These are phyloP conservation scores for Mnemiopsis leidyi DNA, from an alignment of 37 sponge, comb jelly and placozoan genomes.

Conservation along the genomic window DNA sequence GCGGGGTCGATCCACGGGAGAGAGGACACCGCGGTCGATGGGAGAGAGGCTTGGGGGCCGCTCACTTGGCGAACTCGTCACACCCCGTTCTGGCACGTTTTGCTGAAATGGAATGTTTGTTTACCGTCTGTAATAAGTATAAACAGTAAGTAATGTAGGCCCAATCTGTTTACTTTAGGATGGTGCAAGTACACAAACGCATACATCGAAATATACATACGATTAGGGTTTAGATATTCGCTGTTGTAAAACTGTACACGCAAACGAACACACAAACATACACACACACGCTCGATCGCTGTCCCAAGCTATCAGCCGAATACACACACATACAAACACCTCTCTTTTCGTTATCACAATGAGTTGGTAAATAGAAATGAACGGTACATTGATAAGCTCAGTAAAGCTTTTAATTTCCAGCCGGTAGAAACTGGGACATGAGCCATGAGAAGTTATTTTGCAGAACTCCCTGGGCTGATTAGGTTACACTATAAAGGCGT, in stretches of 20 bases:
- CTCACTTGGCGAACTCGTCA: constrained; percentile 32
- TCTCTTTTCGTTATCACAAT: not conserved
- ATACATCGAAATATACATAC: too few relatives aligned
- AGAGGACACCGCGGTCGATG: constrained; percentile 14
- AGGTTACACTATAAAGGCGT: constrained; percentile 23
- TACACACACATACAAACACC: not conserved
- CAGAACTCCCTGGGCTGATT: constrained; percentile 23
- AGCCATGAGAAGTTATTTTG: constrained; percentile 43
- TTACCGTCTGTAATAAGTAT: not conserved
- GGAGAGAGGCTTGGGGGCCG: constrained; percentile 33
- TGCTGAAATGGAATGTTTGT: constrained; percentile 26
- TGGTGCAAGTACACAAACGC: not conserved
- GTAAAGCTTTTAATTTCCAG: not conserved
- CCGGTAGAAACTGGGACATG: constrained; percentile 13
- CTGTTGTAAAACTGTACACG: too few relatives aligned
- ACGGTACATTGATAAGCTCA: not conserved
- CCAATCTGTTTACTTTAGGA: not conserved
- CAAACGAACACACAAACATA: too few relatives aligned
- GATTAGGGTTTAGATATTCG: too few relatives aligned
- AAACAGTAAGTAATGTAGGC: not conserved
- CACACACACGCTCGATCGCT: too few relatives aligned
- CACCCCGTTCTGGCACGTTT: constrained; percentile 17
- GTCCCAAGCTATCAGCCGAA: too few relatives aligned
- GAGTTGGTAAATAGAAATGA: not conserved
- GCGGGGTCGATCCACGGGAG: constrained; percentile 50